These are phyloP conservation scores for Picathartes gymnocephalus DNA, from an alignment of 2,113 vertebrate species.

Conservation along the genomic window DNA sequence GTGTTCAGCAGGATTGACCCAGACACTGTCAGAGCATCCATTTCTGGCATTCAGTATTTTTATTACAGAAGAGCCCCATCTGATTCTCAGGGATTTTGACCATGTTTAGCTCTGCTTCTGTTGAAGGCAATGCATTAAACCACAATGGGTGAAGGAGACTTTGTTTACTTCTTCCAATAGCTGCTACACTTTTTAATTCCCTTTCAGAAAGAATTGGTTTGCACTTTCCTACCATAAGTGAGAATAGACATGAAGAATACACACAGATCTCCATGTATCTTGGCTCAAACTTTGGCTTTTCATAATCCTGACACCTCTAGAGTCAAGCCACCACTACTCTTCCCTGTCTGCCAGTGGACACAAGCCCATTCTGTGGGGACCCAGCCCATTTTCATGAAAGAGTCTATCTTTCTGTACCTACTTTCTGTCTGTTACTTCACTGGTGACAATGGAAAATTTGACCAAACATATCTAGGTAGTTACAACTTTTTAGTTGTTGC, in stretches of 20 bases:
- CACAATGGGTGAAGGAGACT: not conserved
- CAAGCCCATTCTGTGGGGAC: not conserved
- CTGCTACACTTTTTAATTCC: not conserved
- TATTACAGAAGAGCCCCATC: not conserved
- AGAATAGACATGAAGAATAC: not conserved
- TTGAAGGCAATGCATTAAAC: not conserved
- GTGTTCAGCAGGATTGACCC: not conserved
- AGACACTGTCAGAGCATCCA: not conserved
- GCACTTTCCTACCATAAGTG: not conserved
- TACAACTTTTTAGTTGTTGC: not conserved
- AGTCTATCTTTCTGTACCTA: not conserved
- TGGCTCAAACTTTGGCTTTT: not conserved
- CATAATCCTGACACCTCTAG: not conserved
- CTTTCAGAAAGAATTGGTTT: not conserved
- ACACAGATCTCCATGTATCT: not conserved
- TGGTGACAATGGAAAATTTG: not conserved
- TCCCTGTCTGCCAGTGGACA: not conserved
- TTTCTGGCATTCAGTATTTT: not conserved
- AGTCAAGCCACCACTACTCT: not conserved
- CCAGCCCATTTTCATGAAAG: not conserved
- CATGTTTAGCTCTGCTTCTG: not conserved
- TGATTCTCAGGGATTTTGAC: not conserved
- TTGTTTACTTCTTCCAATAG: not conserved
- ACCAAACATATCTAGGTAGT: not conserved
- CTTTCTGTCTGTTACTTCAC: not conserved